phyloP scores from a whole-genome alignment of 2,888 invertebrate species.

The Phaonia tiefii region DNA sequence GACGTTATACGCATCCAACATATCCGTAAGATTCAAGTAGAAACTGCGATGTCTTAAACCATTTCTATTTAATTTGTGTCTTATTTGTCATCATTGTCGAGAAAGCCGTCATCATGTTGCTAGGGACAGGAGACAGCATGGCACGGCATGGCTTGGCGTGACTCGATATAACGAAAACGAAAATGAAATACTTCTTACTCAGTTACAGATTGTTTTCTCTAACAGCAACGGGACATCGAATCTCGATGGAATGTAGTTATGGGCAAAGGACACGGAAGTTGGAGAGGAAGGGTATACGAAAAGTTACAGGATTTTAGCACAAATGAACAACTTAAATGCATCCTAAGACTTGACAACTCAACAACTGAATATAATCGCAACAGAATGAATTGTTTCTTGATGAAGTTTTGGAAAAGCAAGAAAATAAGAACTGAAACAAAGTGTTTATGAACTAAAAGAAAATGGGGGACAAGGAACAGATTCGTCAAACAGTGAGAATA shows the following conservation, averaged over 20 bases:
- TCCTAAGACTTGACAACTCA: constrained; percentile 13
- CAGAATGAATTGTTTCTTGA: not conserved
- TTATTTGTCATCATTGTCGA: constrained; percentile 54
- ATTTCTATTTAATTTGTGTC: constrained; percentile 56
- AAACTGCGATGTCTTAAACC: constrained; percentile 35
- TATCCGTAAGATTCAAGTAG: constrained; percentile 17
- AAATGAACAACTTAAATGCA: constrained; percentile 43
- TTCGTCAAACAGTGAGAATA: no score
- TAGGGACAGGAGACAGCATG: constrained; percentile 46
- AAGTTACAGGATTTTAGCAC: constrained; percentile 23
- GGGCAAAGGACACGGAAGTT: not conserved
- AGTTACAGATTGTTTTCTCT: constrained; percentile 42
- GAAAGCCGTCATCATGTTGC: constrained; percentile 44
- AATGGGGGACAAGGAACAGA: not conserved
- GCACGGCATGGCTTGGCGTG: not conserved
- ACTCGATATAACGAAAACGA: not conserved
- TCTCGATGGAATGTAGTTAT: not conserved
- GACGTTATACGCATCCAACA: constrained; percentile 38
- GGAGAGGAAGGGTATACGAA: constrained; percentile 13
- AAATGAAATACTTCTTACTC: constrained; percentile 27
- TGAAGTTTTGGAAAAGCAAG: constrained; percentile 8
- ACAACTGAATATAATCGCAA: constrained; percentile 15
- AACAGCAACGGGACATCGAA: not conserved
- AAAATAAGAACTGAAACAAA: not conserved
- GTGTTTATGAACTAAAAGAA: not conserved